Conservation (phyloP, 2,888 invertebrate genomes). For the Maniola hyperantus region DNA sequence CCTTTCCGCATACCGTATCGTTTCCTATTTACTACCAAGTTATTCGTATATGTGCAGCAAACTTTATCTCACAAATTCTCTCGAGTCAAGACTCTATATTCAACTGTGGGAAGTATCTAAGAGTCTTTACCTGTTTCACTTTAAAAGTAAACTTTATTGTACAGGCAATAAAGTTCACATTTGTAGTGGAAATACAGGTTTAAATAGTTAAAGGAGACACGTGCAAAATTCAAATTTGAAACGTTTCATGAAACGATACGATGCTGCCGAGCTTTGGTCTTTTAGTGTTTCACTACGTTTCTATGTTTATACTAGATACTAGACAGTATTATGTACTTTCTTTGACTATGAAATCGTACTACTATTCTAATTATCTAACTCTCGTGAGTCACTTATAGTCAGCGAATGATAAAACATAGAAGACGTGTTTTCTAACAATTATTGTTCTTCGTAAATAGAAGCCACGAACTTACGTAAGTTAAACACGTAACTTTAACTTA, state of each 20-base stretch:
- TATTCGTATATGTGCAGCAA: conserved; percentile 21
- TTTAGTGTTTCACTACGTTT: conserved; percentile 14
- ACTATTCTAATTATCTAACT: not conserved
- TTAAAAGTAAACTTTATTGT: conserved; percentile 41
- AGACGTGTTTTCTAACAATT: too few species aligned
- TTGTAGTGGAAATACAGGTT: conserved; percentile 24
- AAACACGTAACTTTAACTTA: too few species aligned
- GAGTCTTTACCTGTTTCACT: conserved; percentile 26
- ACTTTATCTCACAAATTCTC: conserved; percentile 48
- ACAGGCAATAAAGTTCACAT: conserved; percentile 27
- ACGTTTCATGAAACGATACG: conserved; percentile 33
- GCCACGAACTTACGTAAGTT: too few species aligned
- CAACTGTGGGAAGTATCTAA: conserved; percentile 48
- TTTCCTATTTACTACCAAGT: conserved; percentile 20
- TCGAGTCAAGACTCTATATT: conserved; percentile 59
- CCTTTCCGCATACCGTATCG: conserved; percentile 10
- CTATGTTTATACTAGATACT: not conserved
- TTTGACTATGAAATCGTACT: not conserved
- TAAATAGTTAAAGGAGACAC: conserved; percentile 47
- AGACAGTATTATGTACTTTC: not conserved
- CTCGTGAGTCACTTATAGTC: too few species aligned
- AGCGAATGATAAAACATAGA: too few species aligned
- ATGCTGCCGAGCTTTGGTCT: conserved; percentile 29
- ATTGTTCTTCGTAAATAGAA: too few species aligned
- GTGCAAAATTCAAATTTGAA: conserved; percentile 45